Conservation (phyloP, 2,888 invertebrate genomes). For the Hanleya hanleyi region DNA sequence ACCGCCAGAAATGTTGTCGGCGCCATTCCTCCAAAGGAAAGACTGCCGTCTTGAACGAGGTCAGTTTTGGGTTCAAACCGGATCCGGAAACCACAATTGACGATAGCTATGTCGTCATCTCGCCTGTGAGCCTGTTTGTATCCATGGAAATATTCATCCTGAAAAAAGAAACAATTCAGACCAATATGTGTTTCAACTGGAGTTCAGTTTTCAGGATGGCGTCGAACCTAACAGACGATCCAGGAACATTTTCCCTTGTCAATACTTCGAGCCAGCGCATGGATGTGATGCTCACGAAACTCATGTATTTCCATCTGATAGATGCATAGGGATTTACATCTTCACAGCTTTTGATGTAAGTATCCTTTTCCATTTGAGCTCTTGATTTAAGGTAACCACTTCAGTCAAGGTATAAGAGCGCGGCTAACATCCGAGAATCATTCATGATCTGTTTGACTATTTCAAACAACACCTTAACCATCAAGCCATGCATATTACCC, state of each 20-base stretch:
- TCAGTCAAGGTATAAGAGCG: no score
- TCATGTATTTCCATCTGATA: no score
- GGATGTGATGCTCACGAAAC: no score
- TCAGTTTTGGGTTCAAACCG: constrained; percentile 76
- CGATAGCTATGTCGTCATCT: constrained; percentile 96
- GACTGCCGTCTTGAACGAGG: constrained; percentile 77
- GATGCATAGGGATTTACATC: no score
- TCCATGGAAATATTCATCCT: constrained; percentile 84
- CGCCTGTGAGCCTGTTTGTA: constrained; percentile 92
- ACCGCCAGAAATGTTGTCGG: constrained; percentile 84
- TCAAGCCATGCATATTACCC: no score
- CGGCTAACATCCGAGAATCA: no score
- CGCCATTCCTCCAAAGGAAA: constrained; percentile 94
- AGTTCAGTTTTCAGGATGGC: neutral
- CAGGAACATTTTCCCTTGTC: neutral
- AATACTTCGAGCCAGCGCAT: no score
- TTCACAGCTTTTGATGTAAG: no score
- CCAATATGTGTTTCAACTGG: neutral
- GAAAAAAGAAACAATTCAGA: constrained; percentile 47
- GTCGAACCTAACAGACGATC: neutral
- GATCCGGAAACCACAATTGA: constrained; percentile 85
- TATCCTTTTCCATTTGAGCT: no score
- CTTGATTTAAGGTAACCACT: no score
- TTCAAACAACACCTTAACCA: no score
- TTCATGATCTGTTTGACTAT: no score